These are phyloP conservation scores for Stigmatopora nigra DNA, from an alignment of 2,113 vertebrate species.

Conservation along the genomic window DNA sequence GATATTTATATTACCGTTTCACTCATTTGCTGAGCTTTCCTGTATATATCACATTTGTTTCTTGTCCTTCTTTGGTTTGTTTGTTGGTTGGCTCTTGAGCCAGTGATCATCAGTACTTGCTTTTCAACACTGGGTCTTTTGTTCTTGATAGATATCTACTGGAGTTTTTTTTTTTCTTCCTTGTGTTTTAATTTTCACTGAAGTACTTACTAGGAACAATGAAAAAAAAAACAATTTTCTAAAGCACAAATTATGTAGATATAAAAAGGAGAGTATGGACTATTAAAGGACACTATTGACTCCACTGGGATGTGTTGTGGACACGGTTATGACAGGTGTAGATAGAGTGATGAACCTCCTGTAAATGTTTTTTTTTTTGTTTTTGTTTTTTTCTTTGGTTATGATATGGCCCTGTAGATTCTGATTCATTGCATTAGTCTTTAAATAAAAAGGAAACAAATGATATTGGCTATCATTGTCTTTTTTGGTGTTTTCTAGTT, in stretches of 20 bases:
- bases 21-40: conserved; percentile 34
- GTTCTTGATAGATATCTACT: conserved; percentile 57
- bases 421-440: conserved; percentile 73
- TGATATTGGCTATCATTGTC: conserved; percentile 14
- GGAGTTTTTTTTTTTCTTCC: conserved; percentile 54
- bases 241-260: conserved; percentile 63
- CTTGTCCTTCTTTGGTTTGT: conserved; percentile 33
- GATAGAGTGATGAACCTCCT: conserved; percentile 57
- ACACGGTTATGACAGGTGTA: conserved; percentile 48
- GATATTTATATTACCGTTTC: conserved; percentile 34
- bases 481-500: conserved; percentile 13
- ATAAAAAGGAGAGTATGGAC: conserved; percentile 35
- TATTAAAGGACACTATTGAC: conserved; percentile 33
- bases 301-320: conserved; percentile 46
- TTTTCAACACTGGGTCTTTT: conserved; percentile 57
- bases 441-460: conserved; percentile 72
- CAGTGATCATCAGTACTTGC: conserved; percentile 52
- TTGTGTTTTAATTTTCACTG: conserved; percentile 63
- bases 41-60: conserved; percentile 61
- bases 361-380: conserved; percentile 71
- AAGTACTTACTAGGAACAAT: conserved; percentile 49
- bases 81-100: conserved; percentile 23
- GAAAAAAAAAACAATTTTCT: conserved; percentile 49
- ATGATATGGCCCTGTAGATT: conserved; percentile 73
- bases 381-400: conserved; percentile 69